Evolutionary conservation across 2,888 invertebrate species (phyloP).

Genomic region (Himalopsyche tibetana): DNA sequence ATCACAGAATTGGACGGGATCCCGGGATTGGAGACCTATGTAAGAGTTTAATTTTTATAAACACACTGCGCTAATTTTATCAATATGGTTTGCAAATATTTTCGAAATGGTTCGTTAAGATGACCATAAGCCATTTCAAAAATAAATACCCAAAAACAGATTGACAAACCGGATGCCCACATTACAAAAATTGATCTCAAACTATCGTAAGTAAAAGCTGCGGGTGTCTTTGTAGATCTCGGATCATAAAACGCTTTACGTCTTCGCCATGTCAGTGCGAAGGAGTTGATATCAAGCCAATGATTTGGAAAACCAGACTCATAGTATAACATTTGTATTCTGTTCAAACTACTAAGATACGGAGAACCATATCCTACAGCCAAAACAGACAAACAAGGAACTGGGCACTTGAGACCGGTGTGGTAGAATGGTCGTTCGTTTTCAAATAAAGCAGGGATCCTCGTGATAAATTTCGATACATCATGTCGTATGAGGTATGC

Average conservation of each 20-base stretch:
- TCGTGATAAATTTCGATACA: constrained; percentile 69
- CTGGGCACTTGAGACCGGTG: constrained; percentile 75
- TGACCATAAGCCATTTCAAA: neutral
- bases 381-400: constrained; percentile 77
- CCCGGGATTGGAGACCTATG: too few species aligned
- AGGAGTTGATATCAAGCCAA: constrained; percentile 69
- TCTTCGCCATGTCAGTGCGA: neutral
- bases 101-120: neutral
- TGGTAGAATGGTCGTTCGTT: constrained; percentile 75
- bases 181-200: constrained; percentile 66
- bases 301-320: constrained; percentile 76
- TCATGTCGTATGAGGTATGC: constrained; percentile 76
- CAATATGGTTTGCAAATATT: neutral
- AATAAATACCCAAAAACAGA: constrained; percentile 66
- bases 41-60: too few species aligned
- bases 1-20: too few species aligned
- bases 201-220: neutral
- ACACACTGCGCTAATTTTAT: too few species aligned
- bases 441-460: constrained; percentile 67
- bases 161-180: constrained; percentile 69
- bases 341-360: constrained; percentile 74
- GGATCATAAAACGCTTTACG: neutral
- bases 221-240: neutral
- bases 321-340: constrained; percentile 72
- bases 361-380: constrained; percentile 79